A percentile compares a stretch with the other conserved stretches of the same genome.
Conservation (phyloP, 2,888 invertebrate species). For the Clostera curtula region DNA sequence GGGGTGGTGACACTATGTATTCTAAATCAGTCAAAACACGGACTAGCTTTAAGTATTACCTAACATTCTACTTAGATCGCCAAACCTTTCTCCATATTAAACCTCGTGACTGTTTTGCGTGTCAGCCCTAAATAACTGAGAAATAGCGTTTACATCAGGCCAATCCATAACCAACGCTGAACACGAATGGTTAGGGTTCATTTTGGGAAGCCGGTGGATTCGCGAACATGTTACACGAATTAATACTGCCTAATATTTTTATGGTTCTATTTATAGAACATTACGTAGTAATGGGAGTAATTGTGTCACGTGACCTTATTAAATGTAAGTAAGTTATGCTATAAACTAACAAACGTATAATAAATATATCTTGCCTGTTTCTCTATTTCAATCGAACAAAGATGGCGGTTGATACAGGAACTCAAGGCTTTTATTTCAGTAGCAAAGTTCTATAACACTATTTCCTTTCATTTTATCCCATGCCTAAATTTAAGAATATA, state of each 20-base stretch:
- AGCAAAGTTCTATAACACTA: too few relatives aligned
- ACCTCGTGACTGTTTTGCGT: constrained; percentile 38
- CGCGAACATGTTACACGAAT: constrained; percentile 29
- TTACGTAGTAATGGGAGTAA: not conserved
- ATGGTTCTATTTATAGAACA: constrained; percentile 13
- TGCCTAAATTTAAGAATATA: too few relatives aligned
- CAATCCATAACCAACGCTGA: constrained; percentile 17
- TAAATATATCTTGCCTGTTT: too few relatives aligned
- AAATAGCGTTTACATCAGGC: constrained; percentile 13
- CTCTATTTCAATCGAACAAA: too few relatives aligned
- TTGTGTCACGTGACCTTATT: not conserved
- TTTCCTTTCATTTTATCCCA: too few relatives aligned
- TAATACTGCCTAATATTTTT: constrained; percentile 19
- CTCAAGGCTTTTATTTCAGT: too few relatives aligned
- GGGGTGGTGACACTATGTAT: too few relatives aligned
- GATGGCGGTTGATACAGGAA: too few relatives aligned
- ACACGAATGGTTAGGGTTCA: constrained; percentile 6
- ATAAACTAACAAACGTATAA: too few relatives aligned
- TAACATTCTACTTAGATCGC: constrained; percentile 1
- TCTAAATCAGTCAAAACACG: too few relatives aligned
- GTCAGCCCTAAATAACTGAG: constrained; percentile 22
- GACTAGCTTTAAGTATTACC: too few relatives aligned
- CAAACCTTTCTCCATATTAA: not conserved
- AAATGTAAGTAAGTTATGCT: too few relatives aligned
- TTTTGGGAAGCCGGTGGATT: constrained; percentile 8